A percentile compares a stretch with the other conserved stretches of the same genome.
These are phyloP conservation scores for Tetrao urogallus DNA, from an alignment of 2,113 vertebrate genomes.

Conservation along the genomic window DNA sequence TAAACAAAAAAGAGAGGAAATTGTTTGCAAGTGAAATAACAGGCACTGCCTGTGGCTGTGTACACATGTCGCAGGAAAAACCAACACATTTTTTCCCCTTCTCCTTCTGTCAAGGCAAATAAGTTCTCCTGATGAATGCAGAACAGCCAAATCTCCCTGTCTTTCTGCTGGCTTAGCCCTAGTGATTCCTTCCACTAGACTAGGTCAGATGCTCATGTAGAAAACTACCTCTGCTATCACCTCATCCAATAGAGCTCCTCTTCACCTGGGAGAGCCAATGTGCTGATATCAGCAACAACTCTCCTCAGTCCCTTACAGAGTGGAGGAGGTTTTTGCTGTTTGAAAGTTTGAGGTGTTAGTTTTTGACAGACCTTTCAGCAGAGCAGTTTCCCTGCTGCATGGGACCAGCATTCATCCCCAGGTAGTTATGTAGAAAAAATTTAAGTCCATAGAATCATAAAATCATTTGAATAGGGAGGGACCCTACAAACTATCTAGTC, in stretches of 20 bases:
- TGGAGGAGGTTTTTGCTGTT: not conserved
- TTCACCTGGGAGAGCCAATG: not conserved
- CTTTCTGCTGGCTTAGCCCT: not conserved
- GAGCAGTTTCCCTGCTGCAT: not conserved
- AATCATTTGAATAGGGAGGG: no score
- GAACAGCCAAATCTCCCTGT: conserved; percentile 28
- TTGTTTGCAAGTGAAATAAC: conserved; percentile 74
- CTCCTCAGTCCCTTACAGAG: not conserved
- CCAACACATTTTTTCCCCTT: not conserved
- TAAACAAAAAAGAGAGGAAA: conserved; percentile 77
- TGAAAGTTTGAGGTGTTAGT: not conserved
- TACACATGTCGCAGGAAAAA: conserved; percentile 70
- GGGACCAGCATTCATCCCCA: not conserved
- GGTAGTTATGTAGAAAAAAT: not conserved
- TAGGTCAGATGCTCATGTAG: not conserved
- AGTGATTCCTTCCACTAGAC: not conserved
- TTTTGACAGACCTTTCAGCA: not conserved
- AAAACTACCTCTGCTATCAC: not conserved
- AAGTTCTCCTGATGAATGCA: conserved; percentile 51
- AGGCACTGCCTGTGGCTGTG: conserved; percentile 65
- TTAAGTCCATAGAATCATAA: no score
- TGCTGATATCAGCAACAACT: not conserved
- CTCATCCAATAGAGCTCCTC: not conserved
- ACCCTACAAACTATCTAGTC: no score
- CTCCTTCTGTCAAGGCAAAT: conserved; percentile 63